Evolutionary conservation across 1,140 invertebrate species (phyloP).

Genomic region (Acromyrmex charruanus): DNA sequence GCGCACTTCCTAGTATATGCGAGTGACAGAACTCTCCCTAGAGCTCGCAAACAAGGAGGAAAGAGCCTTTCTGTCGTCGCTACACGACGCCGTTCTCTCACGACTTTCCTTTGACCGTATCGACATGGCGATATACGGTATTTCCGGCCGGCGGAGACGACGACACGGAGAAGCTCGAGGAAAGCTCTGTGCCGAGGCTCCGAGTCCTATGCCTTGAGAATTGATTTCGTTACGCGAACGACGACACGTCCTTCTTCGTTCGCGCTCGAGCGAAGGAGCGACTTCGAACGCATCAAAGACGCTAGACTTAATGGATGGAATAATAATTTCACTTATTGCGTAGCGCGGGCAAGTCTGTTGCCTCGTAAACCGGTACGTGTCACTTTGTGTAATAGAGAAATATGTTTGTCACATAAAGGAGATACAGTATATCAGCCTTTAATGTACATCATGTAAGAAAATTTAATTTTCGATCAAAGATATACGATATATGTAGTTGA

Average conservation of each 20-base stretch:
- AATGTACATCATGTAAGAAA: not conserved
- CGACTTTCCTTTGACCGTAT: conserved; percentile 66
- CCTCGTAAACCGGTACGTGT: not conserved
- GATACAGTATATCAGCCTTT: not conserved
- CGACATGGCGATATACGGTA: conserved; percentile 21
- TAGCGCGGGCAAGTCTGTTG: not conserved
- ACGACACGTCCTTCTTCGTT: conserved; percentile 16
- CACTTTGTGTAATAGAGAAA: conserved; percentile 26
- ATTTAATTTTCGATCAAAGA: not conserved
- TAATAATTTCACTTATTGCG: conserved; percentile 36
- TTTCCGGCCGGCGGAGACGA: conserved; percentile 43
- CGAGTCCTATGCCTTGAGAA: conserved; percentile 43
- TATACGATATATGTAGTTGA: not conserved
- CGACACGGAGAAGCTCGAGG: conserved; percentile 21
- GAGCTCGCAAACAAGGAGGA: conserved; percentile 64
- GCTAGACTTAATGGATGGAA: conserved; percentile 43
- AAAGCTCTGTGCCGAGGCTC: conserved; percentile 9
- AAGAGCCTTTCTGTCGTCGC: conserved; percentile 58
- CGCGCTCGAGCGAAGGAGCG: conserved; percentile 10
- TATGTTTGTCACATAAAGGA: not conserved
- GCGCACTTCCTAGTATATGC: conserved; percentile 30
- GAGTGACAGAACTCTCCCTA: conserved; percentile 60
- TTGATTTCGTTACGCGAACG: conserved; percentile 59
- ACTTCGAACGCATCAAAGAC: conserved; percentile 45
- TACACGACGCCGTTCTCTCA: conserved; percentile 15